Base-by-base conservation (phyloP, 2,797 vertebrate species). In the Eutrigla gurnardus region DNA sequence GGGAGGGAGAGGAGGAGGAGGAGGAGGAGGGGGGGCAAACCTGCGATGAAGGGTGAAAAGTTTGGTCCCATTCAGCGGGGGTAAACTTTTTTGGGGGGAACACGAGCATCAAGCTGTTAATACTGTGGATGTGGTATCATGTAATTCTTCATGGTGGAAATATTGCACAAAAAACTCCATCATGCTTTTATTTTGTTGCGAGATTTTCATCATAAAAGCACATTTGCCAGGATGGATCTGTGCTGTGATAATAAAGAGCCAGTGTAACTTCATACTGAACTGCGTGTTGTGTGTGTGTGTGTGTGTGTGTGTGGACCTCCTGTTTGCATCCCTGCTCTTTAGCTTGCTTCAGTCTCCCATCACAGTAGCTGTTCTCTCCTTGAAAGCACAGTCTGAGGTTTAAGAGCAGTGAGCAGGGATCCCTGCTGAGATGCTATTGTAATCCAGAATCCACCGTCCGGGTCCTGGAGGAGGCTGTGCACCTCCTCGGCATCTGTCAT, bases 61-160 rank as follows among this genome's bases (percentile, higher is more conserved):
- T 92, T 93, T 90, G 64, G 84, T 89, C 76, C 87, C 87, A 58
- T 84, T 78, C 88, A 83, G 81, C 62, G 70, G 79, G 54, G 82
- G 45, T 82, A 79, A 93, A 93, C 85, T 91, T 92, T 91, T 60
- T 8, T 50, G 25, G 25, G 25, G 25, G 25, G 25, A 25, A 25
- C 64, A 32, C 49, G 12, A 59, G 49, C 60, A 39, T 45, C 35
- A 9, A 35, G 52, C 65, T 64, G 17, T 17, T 46, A 17, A 64
- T 47, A 18, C 6, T 4, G 35, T 53, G 33, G 17, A 45, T 37
- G 65, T 14, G 6, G 8, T 46, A 8, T 36, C 45, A 13, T 73
- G 35, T 68, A 5, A 45, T 65, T 46, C 18, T 46, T 25, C 15
- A 43, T 37, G 10, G 35, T 53, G 69, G 40, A 62, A 46, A 64